Conservation (phyloP, 2,113 vertebrate genomes). For the Hylia prasina region DNA sequence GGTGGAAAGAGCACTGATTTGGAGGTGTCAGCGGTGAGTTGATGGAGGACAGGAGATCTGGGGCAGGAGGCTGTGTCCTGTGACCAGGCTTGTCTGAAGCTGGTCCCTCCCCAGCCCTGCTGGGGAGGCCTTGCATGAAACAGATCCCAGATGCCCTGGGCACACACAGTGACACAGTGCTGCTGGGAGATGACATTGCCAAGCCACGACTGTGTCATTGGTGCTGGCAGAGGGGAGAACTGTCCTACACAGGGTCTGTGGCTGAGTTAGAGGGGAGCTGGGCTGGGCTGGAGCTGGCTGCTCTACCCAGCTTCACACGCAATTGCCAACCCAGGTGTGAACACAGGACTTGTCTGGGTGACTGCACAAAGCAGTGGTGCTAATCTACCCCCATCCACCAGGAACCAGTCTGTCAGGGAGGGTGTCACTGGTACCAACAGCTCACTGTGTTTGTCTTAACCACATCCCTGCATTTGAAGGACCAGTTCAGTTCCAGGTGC, state of each 20-base stretch:
- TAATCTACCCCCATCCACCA: background rate
- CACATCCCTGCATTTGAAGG: background rate
- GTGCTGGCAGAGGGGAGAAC: background rate
- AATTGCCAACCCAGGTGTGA: fast-evolving
- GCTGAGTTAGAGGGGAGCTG: background rate
- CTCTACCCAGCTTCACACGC: background rate
- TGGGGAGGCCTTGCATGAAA: background rate
- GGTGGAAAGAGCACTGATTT: background rate
- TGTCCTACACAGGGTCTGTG: background rate
- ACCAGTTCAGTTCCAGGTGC: background rate
- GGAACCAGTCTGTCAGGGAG: background rate
- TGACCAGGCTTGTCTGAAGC: background rate
- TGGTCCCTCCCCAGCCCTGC: background rate
- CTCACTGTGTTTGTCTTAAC: background rate
- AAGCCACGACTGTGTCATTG: background rate
- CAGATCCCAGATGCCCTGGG: background rate
- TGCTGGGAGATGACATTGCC: background rate
- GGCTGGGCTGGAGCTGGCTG: background rate
- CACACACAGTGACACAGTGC: fast-evolving
- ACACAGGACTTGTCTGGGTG: background rate
- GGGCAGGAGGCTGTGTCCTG: background rate
- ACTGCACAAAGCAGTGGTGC: background rate
- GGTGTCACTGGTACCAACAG: background rate
- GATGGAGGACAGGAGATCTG: background rate
- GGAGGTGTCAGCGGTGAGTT: background rate